Evolutionary conservation across 30 jellyfish, hydroid and myxozoan species (phyloP), one percentile per base, ranked within the genome.

Genomic region (Sanderia malayensis): DNA sequence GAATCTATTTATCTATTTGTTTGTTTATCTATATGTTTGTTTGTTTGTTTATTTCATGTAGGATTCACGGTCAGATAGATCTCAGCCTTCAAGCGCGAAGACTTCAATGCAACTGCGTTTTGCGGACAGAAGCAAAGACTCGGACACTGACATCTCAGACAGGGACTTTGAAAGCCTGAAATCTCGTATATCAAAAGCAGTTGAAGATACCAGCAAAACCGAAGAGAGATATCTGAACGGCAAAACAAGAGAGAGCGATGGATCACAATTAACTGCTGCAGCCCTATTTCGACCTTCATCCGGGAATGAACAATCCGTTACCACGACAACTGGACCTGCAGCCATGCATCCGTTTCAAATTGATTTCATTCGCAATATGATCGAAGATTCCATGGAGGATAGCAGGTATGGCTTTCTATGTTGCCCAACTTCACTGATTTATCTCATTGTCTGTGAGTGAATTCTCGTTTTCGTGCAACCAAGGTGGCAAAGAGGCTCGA

Each of bases 331-430:
- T 8, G 70, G 32, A 20, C 21, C 87, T 33, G 41, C 31, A 1
- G 29, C 72, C 26, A 57, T 79, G 46, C 85, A 71, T 52, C 90
- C 79, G 19, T 70, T 91, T 41, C 98, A 91, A 84, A 68, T 84
- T 31, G 98, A 91, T 4, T 77, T 75, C 46, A 78, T 91, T 49
- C 94, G 89, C 0, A 71, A 80, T 29, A 91, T 91, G 96, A 84
- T 91, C 41, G 98, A 91, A 58, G 98, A 91, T 24, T 87, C 98
- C 20, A 83, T 84, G 75, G 96, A 91, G 33, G 98, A 91, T 4
- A 83, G 79, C 34, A 84, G 98, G 96, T 91, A 41, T 15, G 80
- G 24, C 52, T n/a, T n/a, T n/a, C n/a, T n/a, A n/a, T n/a, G n/a
- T n/a, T n/a, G n/a, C n/a, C n/a, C n/a, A n/a, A n/a, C n/a, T n/a